Evolutionary conservation across 2,113 vertebrate species (phyloP).

Genomic region (Carollia perspicillata): DNA sequence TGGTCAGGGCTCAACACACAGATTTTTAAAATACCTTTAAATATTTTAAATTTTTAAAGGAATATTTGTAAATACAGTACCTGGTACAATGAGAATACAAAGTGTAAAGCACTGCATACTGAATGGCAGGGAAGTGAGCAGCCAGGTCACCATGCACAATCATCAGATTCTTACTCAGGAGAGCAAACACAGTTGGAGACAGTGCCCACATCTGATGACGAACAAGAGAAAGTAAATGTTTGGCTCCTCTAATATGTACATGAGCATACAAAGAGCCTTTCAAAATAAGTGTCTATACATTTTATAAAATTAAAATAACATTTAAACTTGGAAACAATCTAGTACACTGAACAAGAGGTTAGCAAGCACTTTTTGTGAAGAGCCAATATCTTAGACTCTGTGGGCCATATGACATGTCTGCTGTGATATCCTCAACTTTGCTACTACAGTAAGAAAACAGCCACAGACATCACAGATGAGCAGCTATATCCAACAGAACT

Average conservation of each 20-base stretch:
- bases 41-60: not conserved
- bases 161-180: constrained; percentile 95
- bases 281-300: not conserved
- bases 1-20: too few relatives aligned
- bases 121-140: constrained; percentile 92
- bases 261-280: not conserved
- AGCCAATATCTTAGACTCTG: not conserved
- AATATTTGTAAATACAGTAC: constrained; percentile 75
- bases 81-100: constrained; percentile 98
- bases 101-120: constrained; percentile 95
- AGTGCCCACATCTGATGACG: constrained; percentile 96
- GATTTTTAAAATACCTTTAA: not conserved
- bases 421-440: not conserved
- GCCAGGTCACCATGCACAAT: constrained; percentile 93
- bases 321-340: constrained; percentile 13
- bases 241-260: not conserved
- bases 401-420: not conserved
- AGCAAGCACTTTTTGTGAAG: not conserved
- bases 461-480: not conserved
- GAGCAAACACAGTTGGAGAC: constrained; percentile 95
- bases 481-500: not conserved
- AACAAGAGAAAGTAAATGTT: constrained; percentile 32
- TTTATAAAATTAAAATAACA: not conserved
- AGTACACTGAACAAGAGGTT: not conserved
- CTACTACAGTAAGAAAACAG: not conserved